Evolutionary conservation across 2,797 vertebrate genomes (phyloP), one percentile per base, ranked within the genome.

Genomic region (Hippopotamyrus pictus): DNA sequence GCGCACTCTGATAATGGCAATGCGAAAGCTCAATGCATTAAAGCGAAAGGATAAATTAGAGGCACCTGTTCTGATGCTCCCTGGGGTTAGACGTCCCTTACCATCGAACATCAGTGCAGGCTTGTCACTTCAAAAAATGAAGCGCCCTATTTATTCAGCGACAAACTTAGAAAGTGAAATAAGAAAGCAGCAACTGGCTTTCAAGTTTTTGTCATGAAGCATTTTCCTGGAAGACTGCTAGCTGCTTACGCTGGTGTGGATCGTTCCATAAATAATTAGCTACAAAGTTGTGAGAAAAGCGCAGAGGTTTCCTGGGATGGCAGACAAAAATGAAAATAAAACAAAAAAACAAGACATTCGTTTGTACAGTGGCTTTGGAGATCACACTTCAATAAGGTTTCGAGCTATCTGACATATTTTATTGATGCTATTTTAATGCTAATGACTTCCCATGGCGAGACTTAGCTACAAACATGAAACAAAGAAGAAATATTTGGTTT

Each of bases 341-440:
- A 82, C 19, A 11, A 82, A 46, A 46, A 82, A 82, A 82, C 76
- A 82, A 82, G 41, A 82, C 8, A 46, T 82, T 82, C 1, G 8
- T 82, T 82, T 44, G 41, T 82, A 46, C 76, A 46, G 37, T 82
- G 41, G 41, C 41, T 44, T 44, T 82, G 19, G 76, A 82, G 41
- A 82, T 82, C 41, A 46, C 33, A 82, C 76, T 44, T 82, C 76
- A 46, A 46, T 82, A 44, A 82, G 19, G 0, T 46, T 82, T 46
- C 76, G 7, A 82, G 76, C 76, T 82, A 46, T 82, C 76, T 46
- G 17, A 46, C 76, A 7, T 82, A 82, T 82, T 82, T 82, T 46
- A 82, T 17, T 82, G 76, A 82, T 82, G 76, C 76, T 46, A 82
- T 82, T 82, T 82, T 82, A 46, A 44, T 82, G 41, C 76, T 82